These are phyloP conservation scores for Athalia circularis DNA, from an alignment of 2,888 invertebrate species.

Conservation along the genomic window DNA sequence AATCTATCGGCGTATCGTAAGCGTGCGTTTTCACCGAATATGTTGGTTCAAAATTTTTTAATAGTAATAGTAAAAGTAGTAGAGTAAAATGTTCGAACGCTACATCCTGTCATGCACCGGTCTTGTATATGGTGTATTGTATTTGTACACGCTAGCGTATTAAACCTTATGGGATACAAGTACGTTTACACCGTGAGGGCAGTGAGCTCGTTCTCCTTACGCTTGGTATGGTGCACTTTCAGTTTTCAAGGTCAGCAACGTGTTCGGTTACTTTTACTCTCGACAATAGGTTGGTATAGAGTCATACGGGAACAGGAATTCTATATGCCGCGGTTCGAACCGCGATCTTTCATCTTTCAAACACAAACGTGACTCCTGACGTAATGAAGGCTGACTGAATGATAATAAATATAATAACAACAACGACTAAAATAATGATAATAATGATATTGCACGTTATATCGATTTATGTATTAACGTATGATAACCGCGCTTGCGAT, in stretches of 20 bases:
- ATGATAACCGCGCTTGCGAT: too few relatives aligned
- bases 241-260: constrained; percentile 47
- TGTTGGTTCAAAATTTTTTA: too few relatives aligned
- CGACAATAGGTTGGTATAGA: constrained; percentile 26
- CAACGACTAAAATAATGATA: too few relatives aligned
- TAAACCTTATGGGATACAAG: background rate
- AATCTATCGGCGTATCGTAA: too few relatives aligned
- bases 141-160: background rate
- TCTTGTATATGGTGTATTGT: too few relatives aligned
- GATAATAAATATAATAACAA: too few relatives aligned
- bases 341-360: constrained; percentile 17
- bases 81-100: too few relatives aligned
- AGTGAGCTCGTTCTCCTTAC: constrained; percentile 36
- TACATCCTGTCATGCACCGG: too few relatives aligned
- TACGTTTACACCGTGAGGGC: background rate
- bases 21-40: too few relatives aligned
- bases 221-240: constrained; percentile 38
- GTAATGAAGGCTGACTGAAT: background rate
- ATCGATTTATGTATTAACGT: too few relatives aligned
- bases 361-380: constrained; percentile 12
- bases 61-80: too few relatives aligned
- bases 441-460: too few relatives aligned
- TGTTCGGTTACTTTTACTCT: constrained; percentile 47
- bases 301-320: constrained; percentile 32
- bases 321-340: background rate